Evolutionary conservation across 2,888 invertebrate species (phyloP).

Genomic region (Parnassius smintheus): DNA sequence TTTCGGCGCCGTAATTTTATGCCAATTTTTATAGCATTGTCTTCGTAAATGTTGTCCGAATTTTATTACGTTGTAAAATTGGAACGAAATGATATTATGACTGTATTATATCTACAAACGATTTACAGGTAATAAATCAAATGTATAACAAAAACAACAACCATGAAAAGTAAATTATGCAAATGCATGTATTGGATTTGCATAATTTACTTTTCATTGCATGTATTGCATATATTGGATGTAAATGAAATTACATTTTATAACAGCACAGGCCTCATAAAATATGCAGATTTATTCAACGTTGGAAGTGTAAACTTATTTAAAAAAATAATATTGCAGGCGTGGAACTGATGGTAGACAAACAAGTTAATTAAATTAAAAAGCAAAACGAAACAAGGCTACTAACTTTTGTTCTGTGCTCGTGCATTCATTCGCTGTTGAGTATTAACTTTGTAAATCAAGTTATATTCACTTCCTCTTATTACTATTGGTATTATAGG

Average conservation of each 20-base stretch:
- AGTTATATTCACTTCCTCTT: background rate
- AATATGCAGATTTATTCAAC: constrained; percentile 19
- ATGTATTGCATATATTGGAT: too few species aligned
- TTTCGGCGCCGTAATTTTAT: constrained; percentile 73
- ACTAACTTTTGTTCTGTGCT: constrained; percentile 41
- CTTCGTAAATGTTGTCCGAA: constrained; percentile 73
- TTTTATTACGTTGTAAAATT: constrained; percentile 67
- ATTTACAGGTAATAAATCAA: constrained; percentile 11
- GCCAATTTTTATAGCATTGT: constrained; percentile 74
- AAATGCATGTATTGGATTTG: constrained; percentile 14
- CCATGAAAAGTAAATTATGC: constrained; percentile 12
- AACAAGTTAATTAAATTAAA: constrained; percentile 58
- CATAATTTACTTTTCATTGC: too few species aligned
- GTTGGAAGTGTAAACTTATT: constrained; percentile 45
- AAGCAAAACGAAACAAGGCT: constrained; percentile 42
- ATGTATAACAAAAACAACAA: background rate
- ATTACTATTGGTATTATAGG: too few species aligned
- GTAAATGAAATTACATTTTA: constrained; percentile 18
- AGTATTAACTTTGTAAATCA: background rate
- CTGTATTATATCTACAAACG: constrained; percentile 41
- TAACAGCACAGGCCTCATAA: constrained; percentile 14
- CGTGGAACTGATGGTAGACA: constrained; percentile 40
- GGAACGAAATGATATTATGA: constrained; percentile 45
- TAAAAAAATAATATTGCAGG: constrained; percentile 47
- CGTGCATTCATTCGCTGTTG: background rate